Base-by-base conservation (phyloP, 1,140 invertebrate genomes). In the Habropoda laboriosa region DNA sequence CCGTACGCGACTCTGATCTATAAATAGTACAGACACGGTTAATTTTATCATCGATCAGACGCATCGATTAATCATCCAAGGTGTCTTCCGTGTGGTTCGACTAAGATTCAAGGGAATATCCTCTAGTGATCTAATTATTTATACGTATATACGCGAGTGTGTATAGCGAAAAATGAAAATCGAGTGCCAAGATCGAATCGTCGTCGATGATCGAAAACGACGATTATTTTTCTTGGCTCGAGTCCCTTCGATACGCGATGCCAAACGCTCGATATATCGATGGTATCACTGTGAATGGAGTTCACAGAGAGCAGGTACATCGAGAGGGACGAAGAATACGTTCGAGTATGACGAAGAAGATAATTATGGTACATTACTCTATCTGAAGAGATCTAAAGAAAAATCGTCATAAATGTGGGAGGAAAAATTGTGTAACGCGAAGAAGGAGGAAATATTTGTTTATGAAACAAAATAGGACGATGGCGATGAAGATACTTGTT, bases 1-100 rank as follows among this genome's bases (percentile, higher is more conserved):
- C 35, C 10, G 57, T 35, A 49, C 21, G 21, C 24, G 12, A 45
- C 32, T 10, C 27, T 13, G 12, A 40, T 24, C 53, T 88, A 87
- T 82, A 80, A 77, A 81, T 81, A 78, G 79, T n/a, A n/a, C n/a
- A 66, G 18, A 18, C 35, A 4, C 18, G 38, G 30, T 71, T 86
- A 84, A 81, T 73, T 84, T 78, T 47, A 42, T 78, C 73, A 38
- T 13, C 40, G 40, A 74, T 85, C 49, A 35, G 68, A 45, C 8
- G 13, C 47, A 58, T 73, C 45, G 55, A 57, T 84, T 73, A 73
- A 78, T 63, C 49, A 81, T 64, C 13, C 18, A 53, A 2, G 32
- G 10, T 77, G 40, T 45, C 58, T 76, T 60, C 16, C 16, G n/a
- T 63, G 21, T 35, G 21, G n/a, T 70, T 57, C 24, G 53, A 79